Percentiles rank a stretch among this genome's conserved stretches.
These are phyloP conservation scores for Drosophila buzzatii DNA, from an alignment of 2,888 invertebrate species.

Conservation along the genomic window DNA sequence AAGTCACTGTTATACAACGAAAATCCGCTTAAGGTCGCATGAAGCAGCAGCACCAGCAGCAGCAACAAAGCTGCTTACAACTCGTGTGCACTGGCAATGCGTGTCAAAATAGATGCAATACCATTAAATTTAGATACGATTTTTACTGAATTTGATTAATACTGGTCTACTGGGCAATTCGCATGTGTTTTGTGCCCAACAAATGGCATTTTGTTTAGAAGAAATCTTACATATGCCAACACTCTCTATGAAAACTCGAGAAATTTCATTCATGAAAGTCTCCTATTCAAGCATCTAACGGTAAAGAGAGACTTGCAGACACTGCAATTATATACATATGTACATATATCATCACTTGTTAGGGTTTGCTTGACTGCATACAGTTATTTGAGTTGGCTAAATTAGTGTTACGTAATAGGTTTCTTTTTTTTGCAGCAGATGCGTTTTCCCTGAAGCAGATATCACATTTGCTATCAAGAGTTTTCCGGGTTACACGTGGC, in stretches of 20 bases:
- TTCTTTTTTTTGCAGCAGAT: background rate
- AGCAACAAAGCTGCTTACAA: background rate
- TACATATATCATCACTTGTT: background rate
- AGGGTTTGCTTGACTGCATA: background rate
- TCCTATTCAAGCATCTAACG: background rate
- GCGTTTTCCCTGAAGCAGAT: conserved; percentile 12
- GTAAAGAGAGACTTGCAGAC: background rate
- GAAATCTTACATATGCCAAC: background rate
- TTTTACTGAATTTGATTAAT: background rate
- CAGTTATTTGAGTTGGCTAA: conserved; percentile 3
- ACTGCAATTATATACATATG: background rate
- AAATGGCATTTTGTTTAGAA: background rate
- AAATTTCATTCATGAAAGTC: background rate
- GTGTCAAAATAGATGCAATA: background rate
- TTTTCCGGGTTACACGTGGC: conserved; percentile 53
- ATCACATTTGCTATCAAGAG: conserved; percentile 13
- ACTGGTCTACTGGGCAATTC: background rate
- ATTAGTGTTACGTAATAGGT: conserved; percentile 2
- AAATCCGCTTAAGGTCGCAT: background rate
- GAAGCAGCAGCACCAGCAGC: background rate
- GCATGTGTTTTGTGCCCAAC: background rate
- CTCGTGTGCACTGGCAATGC: conserved; percentile 1
- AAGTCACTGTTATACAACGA: conserved; percentile 3
- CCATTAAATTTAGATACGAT: background rate
- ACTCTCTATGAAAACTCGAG: background rate